phyloP scores from a whole-genome alignment of 1,140 invertebrate genomes.

The Cydia amplana region DNA sequence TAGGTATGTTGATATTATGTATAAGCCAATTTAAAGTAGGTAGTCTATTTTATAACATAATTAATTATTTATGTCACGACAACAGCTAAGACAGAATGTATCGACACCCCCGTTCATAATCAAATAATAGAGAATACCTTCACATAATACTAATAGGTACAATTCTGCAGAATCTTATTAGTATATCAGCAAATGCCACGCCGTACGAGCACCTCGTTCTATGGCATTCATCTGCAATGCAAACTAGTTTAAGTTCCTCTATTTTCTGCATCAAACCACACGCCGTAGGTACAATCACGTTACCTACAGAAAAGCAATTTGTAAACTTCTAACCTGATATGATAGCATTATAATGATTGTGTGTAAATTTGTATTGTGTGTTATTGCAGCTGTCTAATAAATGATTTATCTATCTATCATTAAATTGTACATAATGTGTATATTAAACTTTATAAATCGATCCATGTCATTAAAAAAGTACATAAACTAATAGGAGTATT shows the following conservation, averaged over 20 bases:
- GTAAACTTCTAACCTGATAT: background rate
- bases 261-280: constrained; percentile 12
- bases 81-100: too few relatives aligned
- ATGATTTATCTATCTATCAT: too few relatives aligned
- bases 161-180: background rate
- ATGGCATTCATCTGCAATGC: background rate
- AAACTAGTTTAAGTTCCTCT: constrained; percentile 1
- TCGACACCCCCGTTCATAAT: background rate
- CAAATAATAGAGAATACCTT: background rate
- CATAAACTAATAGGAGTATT: background rate
- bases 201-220: background rate
- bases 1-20: too few relatives aligned
- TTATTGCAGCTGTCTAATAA: too few relatives aligned
- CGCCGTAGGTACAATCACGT: background rate
- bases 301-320: background rate
- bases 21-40: too few relatives aligned
- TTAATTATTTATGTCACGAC: too few relatives aligned
- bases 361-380: too few relatives aligned
- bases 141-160: background rate
- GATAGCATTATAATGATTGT: too few relatives aligned
- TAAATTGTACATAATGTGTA: background rate
- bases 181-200: background rate
- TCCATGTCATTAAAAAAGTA: background rate
- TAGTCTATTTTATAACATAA: too few relatives aligned
- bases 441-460: too few relatives aligned